Conservation (phyloP, 2,888 invertebrate species). For the Conus canariensis region DNA sequence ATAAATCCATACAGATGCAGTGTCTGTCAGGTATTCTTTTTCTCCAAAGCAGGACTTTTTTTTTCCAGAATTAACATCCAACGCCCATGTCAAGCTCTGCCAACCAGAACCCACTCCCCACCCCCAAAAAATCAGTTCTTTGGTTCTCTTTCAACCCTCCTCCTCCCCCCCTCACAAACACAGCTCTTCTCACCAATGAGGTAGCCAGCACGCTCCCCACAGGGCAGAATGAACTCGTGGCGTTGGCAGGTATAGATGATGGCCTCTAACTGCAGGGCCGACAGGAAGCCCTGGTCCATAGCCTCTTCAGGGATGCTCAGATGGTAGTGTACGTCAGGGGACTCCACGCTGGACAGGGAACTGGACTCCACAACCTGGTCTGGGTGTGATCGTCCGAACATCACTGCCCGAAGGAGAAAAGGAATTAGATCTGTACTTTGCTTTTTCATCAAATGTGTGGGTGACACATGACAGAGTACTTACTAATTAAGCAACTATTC, state of each 20-base stretch:
- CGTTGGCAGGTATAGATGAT: slow-evolving; percentile 98
- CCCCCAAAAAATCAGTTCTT: no score
- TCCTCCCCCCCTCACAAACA: no score
- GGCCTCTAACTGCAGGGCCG: slow-evolving; percentile 97
- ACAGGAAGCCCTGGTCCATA: slow-evolving; percentile 91
- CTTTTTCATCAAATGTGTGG: not conserved
- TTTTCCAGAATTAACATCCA: no score
- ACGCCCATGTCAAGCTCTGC: no score
- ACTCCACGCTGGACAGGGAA: slow-evolving; percentile 96
- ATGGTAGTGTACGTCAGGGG: slow-evolving; percentile 93
- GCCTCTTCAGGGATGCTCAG: slow-evolving; percentile 85
- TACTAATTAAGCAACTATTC: no score
- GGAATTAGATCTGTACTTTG: not conserved
- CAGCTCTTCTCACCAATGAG: slow-evolving; percentile 85
- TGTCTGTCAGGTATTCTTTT: no score
- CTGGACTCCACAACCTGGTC: slow-evolving; percentile 99
- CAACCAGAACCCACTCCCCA: no score
- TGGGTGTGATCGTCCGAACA: slow-evolving; percentile 96
- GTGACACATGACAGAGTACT: not conserved
- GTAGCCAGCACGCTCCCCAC: slow-evolving; percentile 95
- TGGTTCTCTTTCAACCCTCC: no score
- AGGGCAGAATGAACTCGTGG: slow-evolving; percentile 92
- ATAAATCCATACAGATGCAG: no score
- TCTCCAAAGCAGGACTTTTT: no score
- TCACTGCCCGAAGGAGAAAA: slow-evolving; percentile 83